phyloP scores from a whole-genome alignment of 2,888 invertebrate genomes.

The Vannuccia rotundouncinata region DNA sequence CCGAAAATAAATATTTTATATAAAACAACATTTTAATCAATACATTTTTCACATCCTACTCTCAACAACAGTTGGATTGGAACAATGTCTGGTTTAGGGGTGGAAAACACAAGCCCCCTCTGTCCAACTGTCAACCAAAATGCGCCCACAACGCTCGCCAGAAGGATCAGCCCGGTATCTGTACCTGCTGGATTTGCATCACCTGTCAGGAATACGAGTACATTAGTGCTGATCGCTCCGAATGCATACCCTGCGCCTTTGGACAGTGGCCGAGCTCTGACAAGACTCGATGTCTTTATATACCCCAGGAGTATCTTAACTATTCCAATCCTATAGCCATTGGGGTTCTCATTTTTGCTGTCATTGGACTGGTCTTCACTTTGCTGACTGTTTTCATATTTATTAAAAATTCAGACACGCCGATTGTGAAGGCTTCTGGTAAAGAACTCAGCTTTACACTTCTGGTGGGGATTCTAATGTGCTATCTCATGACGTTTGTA shows the following conservation, averaged over 20 bases:
- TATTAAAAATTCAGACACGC: constrained; percentile 52
- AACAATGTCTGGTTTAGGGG: constrained; percentile 25
- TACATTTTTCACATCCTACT: too few species aligned
- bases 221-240: constrained; percentile 61
- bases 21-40: too few species aligned
- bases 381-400: constrained; percentile 54
- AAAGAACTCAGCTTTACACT: constrained; percentile 57
- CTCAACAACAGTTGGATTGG: constrained; percentile 17
- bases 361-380: constrained; percentile 54
- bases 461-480: constrained; percentile 52
- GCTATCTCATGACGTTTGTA: constrained; percentile 55
- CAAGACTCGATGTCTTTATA: constrained; percentile 60
- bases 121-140: constrained; percentile 23
- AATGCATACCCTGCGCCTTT: constrained; percentile 73
- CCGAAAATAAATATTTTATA: too few species aligned
- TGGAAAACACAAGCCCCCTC: background rate
- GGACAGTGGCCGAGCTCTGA: constrained; percentile 74
- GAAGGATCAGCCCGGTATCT: constrained; percentile 30
- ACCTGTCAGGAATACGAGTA: constrained; percentile 75
- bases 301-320: constrained; percentile 62
- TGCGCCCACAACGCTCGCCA: background rate
- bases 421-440: constrained; percentile 58
- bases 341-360: constrained; percentile 70
- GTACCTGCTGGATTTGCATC: constrained; percentile 53
- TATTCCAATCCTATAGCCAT: constrained; percentile 76